These are phyloP conservation scores for Mactra quadrangularis DNA, from an alignment of 1,140 invertebrate species.

Conservation along the genomic window DNA sequence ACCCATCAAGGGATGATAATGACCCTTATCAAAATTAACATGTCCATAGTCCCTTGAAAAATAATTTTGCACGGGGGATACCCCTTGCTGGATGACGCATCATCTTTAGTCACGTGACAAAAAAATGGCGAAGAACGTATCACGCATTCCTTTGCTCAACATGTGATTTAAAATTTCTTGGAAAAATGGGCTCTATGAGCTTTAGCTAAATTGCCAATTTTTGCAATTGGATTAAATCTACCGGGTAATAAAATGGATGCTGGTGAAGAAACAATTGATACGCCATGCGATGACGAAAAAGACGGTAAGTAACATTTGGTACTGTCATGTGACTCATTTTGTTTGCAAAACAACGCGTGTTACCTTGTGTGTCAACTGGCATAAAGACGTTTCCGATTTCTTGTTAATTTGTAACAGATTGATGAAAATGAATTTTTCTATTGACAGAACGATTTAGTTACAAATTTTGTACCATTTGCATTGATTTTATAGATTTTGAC, in stretches of 20 bases:
- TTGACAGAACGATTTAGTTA: too few relatives aligned
- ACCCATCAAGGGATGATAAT: too few relatives aligned
- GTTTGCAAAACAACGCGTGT: slow-evolving; percentile 12
- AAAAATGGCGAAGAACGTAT: slow-evolving; percentile 49
- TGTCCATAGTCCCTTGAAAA: neutral
- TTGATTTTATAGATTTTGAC: too few relatives aligned
- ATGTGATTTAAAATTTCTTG: slow-evolving; percentile 40
- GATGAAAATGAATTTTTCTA: too few relatives aligned
- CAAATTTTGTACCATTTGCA: too few relatives aligned
- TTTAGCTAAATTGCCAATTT: neutral
- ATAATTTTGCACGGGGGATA: neutral
- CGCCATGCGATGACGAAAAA: slow-evolving; percentile 35
- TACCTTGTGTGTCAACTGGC: too few relatives aligned
- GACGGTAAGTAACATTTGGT: slow-evolving; percentile 13
- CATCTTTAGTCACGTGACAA: slow-evolving; percentile 38
- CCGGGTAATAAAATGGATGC: slow-evolving; percentile 24
- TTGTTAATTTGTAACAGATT: too few relatives aligned
- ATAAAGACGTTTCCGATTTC: too few relatives aligned
- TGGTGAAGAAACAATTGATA: slow-evolving; percentile 5
- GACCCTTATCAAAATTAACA: neutral
- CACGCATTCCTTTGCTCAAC: slow-evolving; percentile 48
- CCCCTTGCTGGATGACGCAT: slow-evolving; percentile 13
- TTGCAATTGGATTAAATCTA: slow-evolving; percentile 25
- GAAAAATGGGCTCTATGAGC: neutral
- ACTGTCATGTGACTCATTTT: slow-evolving; percentile 29